Conservation (phyloP, 2,113 vertebrate species). For the Dicrurus megarhynchus region DNA sequence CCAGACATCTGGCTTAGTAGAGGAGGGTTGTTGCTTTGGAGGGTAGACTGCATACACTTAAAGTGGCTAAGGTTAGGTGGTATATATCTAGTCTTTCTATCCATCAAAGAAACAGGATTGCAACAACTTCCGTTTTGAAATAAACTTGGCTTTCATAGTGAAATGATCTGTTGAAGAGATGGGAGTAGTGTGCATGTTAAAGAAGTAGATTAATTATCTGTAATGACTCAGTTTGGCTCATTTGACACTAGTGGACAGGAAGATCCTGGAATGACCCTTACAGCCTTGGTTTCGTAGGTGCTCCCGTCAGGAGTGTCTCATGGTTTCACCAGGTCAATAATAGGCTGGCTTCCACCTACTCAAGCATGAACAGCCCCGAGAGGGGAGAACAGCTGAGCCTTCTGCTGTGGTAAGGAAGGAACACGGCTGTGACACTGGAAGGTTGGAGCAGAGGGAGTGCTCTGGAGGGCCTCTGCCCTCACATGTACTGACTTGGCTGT, state of each 20-base stretch:
- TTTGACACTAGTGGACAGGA: not conserved
- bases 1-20: not conserved
- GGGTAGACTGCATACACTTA: too few relatives aligned
- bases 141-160: not conserved
- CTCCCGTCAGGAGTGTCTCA: not conserved
- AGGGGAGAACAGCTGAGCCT: not conserved
- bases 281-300: accelerated
- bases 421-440: not conserved
- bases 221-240: not conserved
- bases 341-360: not conserved
- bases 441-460: not conserved
- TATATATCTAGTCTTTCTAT: not conserved
- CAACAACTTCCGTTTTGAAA: not conserved
- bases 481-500: accelerated
- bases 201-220: not conserved
- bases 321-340: not conserved
- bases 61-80: not conserved
- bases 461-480: not conserved
- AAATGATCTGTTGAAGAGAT: not conserved
- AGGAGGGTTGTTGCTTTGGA: not conserved
- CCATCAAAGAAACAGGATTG: not conserved
- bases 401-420: not conserved
- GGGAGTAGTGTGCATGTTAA: not conserved
- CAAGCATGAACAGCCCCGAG: not conserved
- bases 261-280: not conserved